Evolutionary conservation across 2,113 vertebrate genomes (phyloP), one percentile per base, ranked within the genome.

Genomic region (Panthera leo): DNA sequence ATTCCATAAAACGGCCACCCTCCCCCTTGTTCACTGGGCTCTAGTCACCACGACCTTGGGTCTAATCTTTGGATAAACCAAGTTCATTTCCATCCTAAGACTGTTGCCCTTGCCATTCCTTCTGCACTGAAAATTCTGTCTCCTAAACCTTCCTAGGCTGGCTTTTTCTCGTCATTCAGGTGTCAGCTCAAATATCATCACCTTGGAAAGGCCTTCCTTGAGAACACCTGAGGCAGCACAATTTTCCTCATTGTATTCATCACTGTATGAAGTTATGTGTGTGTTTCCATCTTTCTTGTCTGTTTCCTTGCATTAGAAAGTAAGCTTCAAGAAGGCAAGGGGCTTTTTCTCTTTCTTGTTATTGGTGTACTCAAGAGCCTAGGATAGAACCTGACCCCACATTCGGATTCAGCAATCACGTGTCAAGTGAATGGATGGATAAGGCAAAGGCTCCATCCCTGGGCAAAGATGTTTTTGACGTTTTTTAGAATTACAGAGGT

Each of bases 291-390:
- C 80, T 31, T 89, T 78, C 92, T 85, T 89, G 16, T n/a, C 87
- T 92, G 18, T 76, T 89, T 91, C 58, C 39, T 89, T 55, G 55
- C 68, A 85, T 78, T 19, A 29, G 39, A 95, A 97, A 96, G n/a
- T 34, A 91, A 94, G 79, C 48, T 89, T 19, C 80, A 89, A 83
- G 29, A 95, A 85, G 12, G 39, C 70, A 92, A 68, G 34, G 55
- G 55, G 29, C 11, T n/a, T 90, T 82, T 71, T 92, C n/a, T 92
- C 34, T 91, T 23, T 65, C 67, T 73, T 61, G 23, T 68, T 61
- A 75, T 3, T 8, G 39, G 23, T 65, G 3, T 42, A 84, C 29
- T 79, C 15, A 6, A 92, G 91, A 85, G 34, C 27, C 80, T 70
- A 93, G 27, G 31, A 70, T 18, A 83, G 83, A 97, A 42, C 14